phyloP scores from a whole-genome alignment of 1,140 invertebrate genomes.

The Macrotrachela quadricornifera region DNA sequence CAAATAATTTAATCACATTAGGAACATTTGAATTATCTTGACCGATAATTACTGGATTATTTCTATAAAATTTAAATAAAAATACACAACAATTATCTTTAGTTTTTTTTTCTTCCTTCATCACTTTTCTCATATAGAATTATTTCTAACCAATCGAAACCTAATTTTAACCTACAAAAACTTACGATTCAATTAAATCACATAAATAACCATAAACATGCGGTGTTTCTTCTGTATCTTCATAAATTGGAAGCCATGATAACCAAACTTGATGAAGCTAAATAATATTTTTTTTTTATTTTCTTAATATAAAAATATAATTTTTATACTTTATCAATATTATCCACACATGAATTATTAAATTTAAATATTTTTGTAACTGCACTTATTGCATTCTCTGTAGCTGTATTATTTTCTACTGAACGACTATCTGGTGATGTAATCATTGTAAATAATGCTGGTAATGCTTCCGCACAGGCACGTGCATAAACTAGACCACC shows the following conservation, averaged over 20 bases:
- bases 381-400: slow-evolving; percentile 92
- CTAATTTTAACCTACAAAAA: slow-evolving; percentile 8
- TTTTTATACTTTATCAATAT: neutral
- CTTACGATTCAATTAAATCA: slow-evolving; percentile 59
- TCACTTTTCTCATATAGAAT: no score
- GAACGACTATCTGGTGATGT: slow-evolving; percentile 54
- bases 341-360: neutral
- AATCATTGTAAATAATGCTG: slow-evolving; percentile 59
- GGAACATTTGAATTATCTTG: slow-evolving; percentile 66
- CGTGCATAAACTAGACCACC: slow-evolving; percentile 62
- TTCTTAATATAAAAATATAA: neutral
- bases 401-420: slow-evolving; percentile 53
- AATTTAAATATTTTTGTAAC: slow-evolving; percentile 78
- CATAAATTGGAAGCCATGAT: slow-evolving; percentile 76
- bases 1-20: slow-evolving; percentile 60
- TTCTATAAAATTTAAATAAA: slow-evolving; percentile 25
- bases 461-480: slow-evolving; percentile 44
- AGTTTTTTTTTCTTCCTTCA: neutral
- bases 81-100: neutral
- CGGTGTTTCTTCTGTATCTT: slow-evolving; percentile 79
- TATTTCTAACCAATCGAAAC: neutral
- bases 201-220: slow-evolving; percentile 84
- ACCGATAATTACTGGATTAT: slow-evolving; percentile 63
- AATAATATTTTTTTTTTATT: neutral
- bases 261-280: slow-evolving; percentile 62